Conservation (phyloP, 2,113 vertebrate genomes). For the Potamarius usumacintae region DNA sequence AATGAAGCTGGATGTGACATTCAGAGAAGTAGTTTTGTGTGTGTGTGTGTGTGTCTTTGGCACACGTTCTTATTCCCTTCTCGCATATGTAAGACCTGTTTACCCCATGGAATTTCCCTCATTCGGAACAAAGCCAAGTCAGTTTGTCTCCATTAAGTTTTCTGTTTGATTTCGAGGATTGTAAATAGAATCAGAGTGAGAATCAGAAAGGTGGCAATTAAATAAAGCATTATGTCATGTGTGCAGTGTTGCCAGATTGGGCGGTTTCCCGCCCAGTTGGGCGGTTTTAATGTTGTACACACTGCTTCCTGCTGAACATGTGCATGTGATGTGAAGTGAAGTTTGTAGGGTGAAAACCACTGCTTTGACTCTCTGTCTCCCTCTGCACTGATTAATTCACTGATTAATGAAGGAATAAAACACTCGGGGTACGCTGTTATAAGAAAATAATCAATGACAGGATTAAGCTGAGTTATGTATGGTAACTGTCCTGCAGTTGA, state of each 20-base stretch:
- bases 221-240: not conserved
- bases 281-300: too few relatives aligned
- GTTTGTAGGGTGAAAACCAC: not conserved
- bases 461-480: not conserved
- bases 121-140: not conserved
- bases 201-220: not conserved
- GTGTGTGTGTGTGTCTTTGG: not conserved
- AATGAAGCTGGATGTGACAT: conserved; percentile 10
- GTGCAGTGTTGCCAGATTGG: too few relatives aligned
- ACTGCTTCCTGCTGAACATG: not conserved
- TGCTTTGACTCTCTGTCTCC: not conserved
- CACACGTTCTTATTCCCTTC: not conserved
- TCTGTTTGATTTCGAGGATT: not conserved
- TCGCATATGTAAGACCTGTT: not conserved
- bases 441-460: not conserved
- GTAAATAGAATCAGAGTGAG: not conserved
- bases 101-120: not conserved
- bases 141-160: conserved; percentile 10
- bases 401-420: not conserved
- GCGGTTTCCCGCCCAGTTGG: too few relatives aligned
- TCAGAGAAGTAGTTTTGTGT: not conserved
- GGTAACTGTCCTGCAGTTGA: not conserved
- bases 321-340: not conserved
- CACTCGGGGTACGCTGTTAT: not conserved
- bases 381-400: not conserved